Base-by-base conservation (phyloP, 2,113 vertebrate genomes). In the Aviceda subcristata region DNA sequence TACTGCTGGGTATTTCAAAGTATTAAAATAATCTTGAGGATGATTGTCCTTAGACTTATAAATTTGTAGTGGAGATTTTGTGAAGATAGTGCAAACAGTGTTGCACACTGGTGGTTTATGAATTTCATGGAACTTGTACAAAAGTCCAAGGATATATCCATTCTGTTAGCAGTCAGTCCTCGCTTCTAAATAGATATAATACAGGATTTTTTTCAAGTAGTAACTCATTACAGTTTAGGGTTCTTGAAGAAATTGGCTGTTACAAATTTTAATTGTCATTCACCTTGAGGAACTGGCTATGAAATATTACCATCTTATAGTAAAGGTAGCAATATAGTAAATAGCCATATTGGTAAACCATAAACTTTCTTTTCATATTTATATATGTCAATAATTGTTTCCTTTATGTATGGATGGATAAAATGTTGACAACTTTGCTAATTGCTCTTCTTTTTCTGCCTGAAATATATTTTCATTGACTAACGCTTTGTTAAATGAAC, bases 241-340 rank as follows among this genome's bases (percentile, higher is more conserved):
- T 91, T 86, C 64, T 96, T 94, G 69, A 97, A 90, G 41, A 93
- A 97, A 90, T 96, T 97, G 80, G 87, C 86, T 84, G 82, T 92
- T 86, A 88, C 30, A 86, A 97, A 97, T 97, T 93, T 96, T 98
- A 97, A 98, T 98, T 69, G 41, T 98, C 95, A 95, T 87, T 98
- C 95, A 97, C 95, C 97, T 94, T 34, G 93, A 97, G 81, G 96
- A 94, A 95, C 83, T 96, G 93, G 67, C 95, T 96, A 95, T 97
- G 97, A 97, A 98, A 95, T 81, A 83, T 88, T 92, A 68, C 14
- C 46, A 55, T 80, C 95, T 97, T 95, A 95, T 45, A 94, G 94
- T 96, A 68, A 95, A 97, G 94, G 97, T 97, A 97, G 96, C 97
- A 98, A 94, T 76, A 95, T 74, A 73, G 83, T 95, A 94, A 95